These are phyloP conservation scores for Oxyura jamaicensis DNA, from an alignment of 2,113 vertebrate genomes.

Conservation along the genomic window DNA sequence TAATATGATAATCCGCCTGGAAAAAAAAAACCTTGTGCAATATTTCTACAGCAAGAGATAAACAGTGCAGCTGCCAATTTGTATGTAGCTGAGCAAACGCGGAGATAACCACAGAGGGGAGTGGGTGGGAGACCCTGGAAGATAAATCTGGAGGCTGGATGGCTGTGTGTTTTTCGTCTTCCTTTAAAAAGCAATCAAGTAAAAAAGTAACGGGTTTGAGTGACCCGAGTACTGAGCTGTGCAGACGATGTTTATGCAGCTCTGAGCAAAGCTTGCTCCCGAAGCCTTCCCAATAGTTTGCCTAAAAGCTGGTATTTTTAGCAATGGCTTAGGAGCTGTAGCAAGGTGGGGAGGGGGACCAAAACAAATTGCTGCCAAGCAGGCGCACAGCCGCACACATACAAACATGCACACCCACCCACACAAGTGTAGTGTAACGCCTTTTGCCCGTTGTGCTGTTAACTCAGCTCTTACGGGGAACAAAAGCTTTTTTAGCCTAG, in stretches of 20 bases:
- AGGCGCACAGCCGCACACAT: background rate
- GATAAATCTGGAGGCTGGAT: constrained; percentile 30
- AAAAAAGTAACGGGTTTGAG: constrained; percentile 27
- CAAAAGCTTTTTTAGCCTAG: constrained; percentile 35
- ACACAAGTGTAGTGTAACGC: background rate
- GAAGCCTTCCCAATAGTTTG: constrained; percentile 35
- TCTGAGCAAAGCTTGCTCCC: constrained; percentile 28
- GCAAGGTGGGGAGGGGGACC: background rate
- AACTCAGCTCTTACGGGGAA: background rate
- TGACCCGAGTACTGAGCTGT: constrained; percentile 10
- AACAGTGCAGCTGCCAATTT: constrained; percentile 56
- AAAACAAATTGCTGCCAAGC: constrained; percentile 40
- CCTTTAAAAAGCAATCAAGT: constrained; percentile 19
- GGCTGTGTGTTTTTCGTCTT: constrained; percentile 32
- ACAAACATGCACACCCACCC: background rate
- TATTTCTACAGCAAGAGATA: constrained; percentile 58
- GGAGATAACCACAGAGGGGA: background rate
- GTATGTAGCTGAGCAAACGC: constrained; percentile 42
- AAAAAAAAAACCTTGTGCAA: constrained; percentile 15
- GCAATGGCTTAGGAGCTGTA: constrained; percentile 22
- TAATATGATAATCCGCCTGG: constrained; percentile 61
- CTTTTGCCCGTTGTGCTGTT: constrained; percentile 1
- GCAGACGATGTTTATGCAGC: constrained; percentile 49
- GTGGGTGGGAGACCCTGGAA: constrained; percentile 12
- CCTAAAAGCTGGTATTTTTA: constrained; percentile 47